Base-by-base conservation (phyloP, 2,888 invertebrate genomes). In the Drosophila vallismaia region DNA sequence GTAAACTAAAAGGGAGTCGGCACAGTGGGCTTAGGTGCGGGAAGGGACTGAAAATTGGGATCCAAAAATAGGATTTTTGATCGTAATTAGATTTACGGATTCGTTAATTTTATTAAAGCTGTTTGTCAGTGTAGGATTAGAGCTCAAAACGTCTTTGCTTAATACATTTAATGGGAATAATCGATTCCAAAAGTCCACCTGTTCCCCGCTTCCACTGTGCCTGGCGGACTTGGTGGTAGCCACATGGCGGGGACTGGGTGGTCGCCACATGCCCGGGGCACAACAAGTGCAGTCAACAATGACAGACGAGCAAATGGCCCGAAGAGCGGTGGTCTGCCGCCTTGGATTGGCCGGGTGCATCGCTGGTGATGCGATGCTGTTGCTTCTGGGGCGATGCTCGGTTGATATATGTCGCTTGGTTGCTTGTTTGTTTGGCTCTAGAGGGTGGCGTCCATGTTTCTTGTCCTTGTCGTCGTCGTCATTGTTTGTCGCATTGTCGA, bases 401-500 rank as follows among this genome's bases (percentile, higher is more conserved):
- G 86, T 88, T 88, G 88, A 83, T 88, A 86, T 83, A 83, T 83
- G 88, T 83, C 70, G 84, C 75, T 83, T 83, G 77, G 77, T 72
- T 87, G 67, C 71, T 79, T 83, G 86, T 75, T 88, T 86, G 88
- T 59, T 79, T 76, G 83, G 62, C 60, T 77, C 55, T 46, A 29
- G 38, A 26, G 33, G 42, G 42, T 36, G 44, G 42, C 29, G 52
- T 54, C 68, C 58, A 56, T 76, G 79, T 79, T 75, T 60, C 82
- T 79, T 77, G 82, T 79, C 80, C 72, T 71, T 75, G 86, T 79
- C 80, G 79, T 81, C 85, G 57, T 81, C 81, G 76, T 82, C 82
- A 83, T 88, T 88, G 88, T 86, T 83, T 83, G 83, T 88, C 87
- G 85, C 72, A 84, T 86, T 88, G 88, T 88, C 84, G 88, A 88